Evolutionary conservation across 2,113 vertebrate species (phyloP), one percentile per base, ranked within the genome.

Genomic region (Gallinago undulata): DNA sequence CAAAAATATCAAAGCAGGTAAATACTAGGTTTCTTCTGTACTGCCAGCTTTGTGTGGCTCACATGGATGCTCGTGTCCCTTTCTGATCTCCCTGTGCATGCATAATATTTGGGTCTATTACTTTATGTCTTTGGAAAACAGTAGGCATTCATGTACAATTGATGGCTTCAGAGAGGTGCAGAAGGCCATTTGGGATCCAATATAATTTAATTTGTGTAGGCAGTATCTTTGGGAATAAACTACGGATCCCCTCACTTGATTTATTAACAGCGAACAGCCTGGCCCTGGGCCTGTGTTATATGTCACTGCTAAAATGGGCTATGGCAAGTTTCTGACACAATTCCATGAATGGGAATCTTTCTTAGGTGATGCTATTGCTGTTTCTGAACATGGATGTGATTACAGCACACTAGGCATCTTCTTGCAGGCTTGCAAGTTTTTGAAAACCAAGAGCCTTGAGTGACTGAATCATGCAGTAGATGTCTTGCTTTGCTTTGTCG

Each of bases 1-100:
- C 21, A 83, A 39, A 85, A 90, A 85, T 60, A 67, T 23, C 31
- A 51, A 39, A 39, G 45, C 30, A 31, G 23, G 19, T 74, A 63
- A 62, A 50, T 27, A 7, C 8, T 11, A 15, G 21, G 10, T 63
- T 91, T 91, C 33, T 27, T 83, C 22, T 84, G 10, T 51, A 19
- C 22, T 31, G 13, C 41, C 37, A 80, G 0, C 23, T 50, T 62
- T 12, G 24, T n/a, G 47, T 15, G 15, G 14, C 45, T 59, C 12
- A 2, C 2, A 2, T 43, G 33, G 30, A 35, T 35, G 9, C 66
- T 89, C 67, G 37, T 0, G 0, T 50, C n/a, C 21, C 10, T 57
- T 77, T 48, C n/a, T 60, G 2, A 6, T 56, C 3, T 66, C 35
- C 31, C 17, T 55, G 7, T 0, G 1, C 33, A 9, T 22, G 30